Conservation (phyloP, 1,140 invertebrate genomes). For the Heliconius eleuchia region DNA sequence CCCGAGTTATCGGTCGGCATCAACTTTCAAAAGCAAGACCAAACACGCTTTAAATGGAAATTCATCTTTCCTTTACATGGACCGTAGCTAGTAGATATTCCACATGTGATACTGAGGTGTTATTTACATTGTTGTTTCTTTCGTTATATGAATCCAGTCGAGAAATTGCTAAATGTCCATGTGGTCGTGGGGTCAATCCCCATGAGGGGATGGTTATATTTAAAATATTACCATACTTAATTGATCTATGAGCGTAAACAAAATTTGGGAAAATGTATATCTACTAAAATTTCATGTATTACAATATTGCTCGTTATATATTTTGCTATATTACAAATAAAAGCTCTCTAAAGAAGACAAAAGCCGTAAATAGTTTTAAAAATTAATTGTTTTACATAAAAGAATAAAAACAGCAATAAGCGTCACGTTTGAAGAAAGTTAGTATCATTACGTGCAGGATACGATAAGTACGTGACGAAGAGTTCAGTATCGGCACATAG, state of each 20-base stretch:
- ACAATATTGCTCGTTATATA: too few species aligned
- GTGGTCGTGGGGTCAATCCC: too few species aligned
- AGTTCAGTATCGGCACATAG: too few species aligned
- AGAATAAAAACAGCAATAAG: background rate
- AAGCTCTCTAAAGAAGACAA: background rate
- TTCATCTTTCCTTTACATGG: background rate
- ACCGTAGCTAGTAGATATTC: background rate
- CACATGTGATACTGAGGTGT: background rate
- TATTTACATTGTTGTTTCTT: background rate
- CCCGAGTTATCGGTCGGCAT: background rate
- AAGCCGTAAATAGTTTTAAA: background rate
- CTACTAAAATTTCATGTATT: too few species aligned
- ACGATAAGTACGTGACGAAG: too few species aligned
- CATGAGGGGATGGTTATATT: too few species aligned
- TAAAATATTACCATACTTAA: too few species aligned
- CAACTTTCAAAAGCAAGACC: background rate
- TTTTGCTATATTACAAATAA: background rate
- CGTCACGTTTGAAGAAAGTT: background rate
- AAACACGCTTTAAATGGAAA: slow-evolving; percentile 11
- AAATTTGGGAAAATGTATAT: too few species aligned
- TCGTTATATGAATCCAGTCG: background rate
- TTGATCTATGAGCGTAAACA: too few species aligned
- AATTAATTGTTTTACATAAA: background rate
- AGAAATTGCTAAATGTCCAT: too few species aligned
- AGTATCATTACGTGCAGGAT: too few species aligned